These are phyloP conservation scores for Archilochus colubris DNA, from an alignment of 2,113 vertebrate genomes.

Conservation along the genomic window DNA sequence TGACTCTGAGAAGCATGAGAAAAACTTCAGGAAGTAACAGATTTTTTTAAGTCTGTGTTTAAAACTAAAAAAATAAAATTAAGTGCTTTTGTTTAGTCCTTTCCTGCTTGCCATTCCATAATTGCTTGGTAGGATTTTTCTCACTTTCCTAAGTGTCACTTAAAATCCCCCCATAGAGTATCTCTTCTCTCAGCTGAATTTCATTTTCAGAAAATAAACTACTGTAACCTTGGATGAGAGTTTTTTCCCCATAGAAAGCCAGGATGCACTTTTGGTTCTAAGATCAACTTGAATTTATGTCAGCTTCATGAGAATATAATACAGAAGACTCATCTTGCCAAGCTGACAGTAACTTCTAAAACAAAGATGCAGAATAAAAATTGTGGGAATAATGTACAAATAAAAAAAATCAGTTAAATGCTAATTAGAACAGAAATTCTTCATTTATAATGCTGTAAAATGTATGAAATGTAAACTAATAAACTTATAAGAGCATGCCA, in stretches of 20 bases:
- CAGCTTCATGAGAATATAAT: neutral
- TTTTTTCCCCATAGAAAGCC: neutral
- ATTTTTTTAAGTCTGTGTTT: neutral
- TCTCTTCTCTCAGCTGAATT: neutral
- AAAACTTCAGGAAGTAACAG: neutral
- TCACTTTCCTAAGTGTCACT: neutral
- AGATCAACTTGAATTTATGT: neutral
- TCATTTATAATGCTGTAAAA: neutral
- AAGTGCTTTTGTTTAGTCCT: neutral
- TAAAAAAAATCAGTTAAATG: neutral
- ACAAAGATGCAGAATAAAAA: neutral
- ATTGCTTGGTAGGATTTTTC: neutral
- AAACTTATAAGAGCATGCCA: neutral
- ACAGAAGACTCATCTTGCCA: neutral
- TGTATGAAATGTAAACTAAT: neutral
- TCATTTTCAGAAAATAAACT: neutral
- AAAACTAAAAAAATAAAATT: neutral
- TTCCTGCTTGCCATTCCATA: neutral
- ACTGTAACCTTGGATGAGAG: neutral
- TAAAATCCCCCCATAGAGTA: neutral
- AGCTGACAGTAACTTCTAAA: neutral
- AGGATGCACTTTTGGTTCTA: neutral
- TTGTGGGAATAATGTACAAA: neutral
- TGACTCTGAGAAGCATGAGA: neutral
- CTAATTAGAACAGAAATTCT: neutral